A percentile compares a stretch with the other conserved stretches of the same genome.
These are phyloP conservation scores for Aporophyla lueneburgensis DNA, from an alignment of 2,888 invertebrate genomes.

Conservation along the genomic window DNA sequence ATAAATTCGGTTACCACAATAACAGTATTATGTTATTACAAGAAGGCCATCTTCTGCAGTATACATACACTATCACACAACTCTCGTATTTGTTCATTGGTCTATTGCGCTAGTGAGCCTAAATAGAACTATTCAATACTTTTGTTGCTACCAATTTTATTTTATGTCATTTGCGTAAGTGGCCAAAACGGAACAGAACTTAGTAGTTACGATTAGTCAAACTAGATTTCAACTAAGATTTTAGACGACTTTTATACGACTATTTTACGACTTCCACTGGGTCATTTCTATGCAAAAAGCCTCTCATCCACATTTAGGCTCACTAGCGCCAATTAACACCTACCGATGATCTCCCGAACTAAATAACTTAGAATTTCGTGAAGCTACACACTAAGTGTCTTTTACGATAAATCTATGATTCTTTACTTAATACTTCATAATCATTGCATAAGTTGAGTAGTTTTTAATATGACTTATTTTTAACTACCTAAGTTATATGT, in stretches of 20 bases:
- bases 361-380: conserved; percentile 22
- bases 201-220: not conserved
- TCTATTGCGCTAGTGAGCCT: conserved; percentile 42
- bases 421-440: conserved; percentile 53
- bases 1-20: conserved; percentile 51
- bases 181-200: not conserved
- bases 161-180: not conserved
- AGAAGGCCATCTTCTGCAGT: conserved; percentile 76
- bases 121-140: not conserved
- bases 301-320: not conserved
- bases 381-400: conserved; percentile 50
- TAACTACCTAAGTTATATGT: conserved; percentile 20
- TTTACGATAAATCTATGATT: conserved; percentile 45
- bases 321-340: conserved; percentile 49
- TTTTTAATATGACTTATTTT: conserved; percentile 27
- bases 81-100: conserved; percentile 31
- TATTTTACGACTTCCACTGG: too few species aligned
- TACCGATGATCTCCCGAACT: conserved; percentile 23
- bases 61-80: conserved; percentile 66
- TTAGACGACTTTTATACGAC: too few species aligned
- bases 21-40: conserved; percentile 71
- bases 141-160: not conserved
- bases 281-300: not conserved
- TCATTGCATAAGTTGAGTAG: conserved; percentile 52
- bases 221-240: not conserved